These are phyloP conservation scores for Gallinago jamesoni DNA, from an alignment of 2,113 vertebrate genomes.

Conservation along the genomic window DNA sequence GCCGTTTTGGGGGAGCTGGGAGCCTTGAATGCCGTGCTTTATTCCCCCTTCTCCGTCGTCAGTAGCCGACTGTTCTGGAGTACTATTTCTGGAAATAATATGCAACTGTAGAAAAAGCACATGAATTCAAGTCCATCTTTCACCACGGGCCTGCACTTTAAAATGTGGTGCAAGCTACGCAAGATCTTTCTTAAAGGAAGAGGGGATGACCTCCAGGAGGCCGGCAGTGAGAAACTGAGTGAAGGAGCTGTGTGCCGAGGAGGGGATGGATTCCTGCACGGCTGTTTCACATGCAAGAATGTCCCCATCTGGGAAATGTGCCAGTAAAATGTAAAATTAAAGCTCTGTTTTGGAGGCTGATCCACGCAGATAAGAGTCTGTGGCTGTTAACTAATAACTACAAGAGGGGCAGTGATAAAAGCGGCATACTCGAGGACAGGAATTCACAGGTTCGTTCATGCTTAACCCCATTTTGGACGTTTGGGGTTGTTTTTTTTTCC, in stretches of 20 bases:
- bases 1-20: background rate
- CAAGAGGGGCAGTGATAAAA: conserved; percentile 37
- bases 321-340: conserved; percentile 61
- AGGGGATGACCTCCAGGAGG: conserved; percentile 27
- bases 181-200: background rate
- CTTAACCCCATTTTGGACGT: background rate
- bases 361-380: conserved; percentile 46
- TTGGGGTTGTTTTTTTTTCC: background rate
- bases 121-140: background rate
- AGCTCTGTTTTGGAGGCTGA: conserved; percentile 56
- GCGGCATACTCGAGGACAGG: background rate
- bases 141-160: background rate
- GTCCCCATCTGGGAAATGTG: conserved; percentile 52
- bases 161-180: background rate
- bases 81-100: conserved; percentile 52
- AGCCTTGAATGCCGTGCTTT: conserved; percentile 27
- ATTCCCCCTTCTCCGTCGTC: background rate
- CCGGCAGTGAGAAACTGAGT: background rate
- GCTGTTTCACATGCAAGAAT: conserved; percentile 57
- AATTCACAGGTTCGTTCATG: conserved; percentile 34
- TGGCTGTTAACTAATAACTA: conserved; percentile 62
- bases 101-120: background rate
- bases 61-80: conserved; percentile 27
- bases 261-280: conserved; percentile 27
- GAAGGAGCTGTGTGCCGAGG: conserved; percentile 4